Evolutionary conservation across 2,797 vertebrate genomes (phyloP).

Genomic region (Leptoclinus maculatus): DNA sequence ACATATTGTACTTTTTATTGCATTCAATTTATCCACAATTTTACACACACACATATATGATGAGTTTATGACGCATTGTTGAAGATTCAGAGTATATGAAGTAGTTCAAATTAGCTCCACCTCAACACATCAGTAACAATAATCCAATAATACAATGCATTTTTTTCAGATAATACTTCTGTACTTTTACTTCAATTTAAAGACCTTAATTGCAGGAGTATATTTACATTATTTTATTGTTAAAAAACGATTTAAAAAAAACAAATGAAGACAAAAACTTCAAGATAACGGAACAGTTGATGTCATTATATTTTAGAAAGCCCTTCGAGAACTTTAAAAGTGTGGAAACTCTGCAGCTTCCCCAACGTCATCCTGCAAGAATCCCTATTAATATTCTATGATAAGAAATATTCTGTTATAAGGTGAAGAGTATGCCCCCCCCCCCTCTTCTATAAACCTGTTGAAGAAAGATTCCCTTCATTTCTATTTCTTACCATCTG

Average conservation of each 20-base stretch:
- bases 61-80: not conserved
- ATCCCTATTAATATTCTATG: not conserved
- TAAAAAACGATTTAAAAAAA: not conserved
- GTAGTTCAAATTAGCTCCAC: not conserved
- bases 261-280: not conserved
- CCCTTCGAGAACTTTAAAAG: not conserved
- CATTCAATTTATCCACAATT: not conserved
- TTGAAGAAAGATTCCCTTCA: not conserved
- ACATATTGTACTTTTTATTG: not conserved
- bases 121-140: not conserved
- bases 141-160: not conserved
- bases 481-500: conserved; percentile 5
- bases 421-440: not conserved
- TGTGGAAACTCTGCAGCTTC: conserved; percentile 5
- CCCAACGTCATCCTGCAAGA: conserved; percentile 5
- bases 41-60: not conserved
- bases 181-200: too few relatives aligned
- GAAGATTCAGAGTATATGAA: not conserved
- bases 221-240: too few relatives aligned
- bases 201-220: too few relatives aligned
- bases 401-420: not conserved
- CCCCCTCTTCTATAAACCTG: not conserved
- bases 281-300: not conserved
- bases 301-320: not conserved
- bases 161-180: not conserved